phyloP scores from a whole-genome alignment of 2,113 vertebrate genomes.

The Mionectes macconnelli region DNA sequence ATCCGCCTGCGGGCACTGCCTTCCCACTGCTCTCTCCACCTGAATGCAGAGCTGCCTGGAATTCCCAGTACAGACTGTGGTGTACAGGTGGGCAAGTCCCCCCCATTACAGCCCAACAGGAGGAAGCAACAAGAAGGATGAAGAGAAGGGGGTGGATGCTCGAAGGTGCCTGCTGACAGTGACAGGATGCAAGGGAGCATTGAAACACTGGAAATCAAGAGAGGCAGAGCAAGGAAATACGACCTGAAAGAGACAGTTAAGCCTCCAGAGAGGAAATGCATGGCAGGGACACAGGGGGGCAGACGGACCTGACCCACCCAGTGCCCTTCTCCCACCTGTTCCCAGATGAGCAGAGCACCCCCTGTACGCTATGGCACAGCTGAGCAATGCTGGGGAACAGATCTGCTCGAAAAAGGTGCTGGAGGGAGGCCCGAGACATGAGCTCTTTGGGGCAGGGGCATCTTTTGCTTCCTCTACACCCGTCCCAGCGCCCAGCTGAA shows the following conservation, averaged over 20 bases:
- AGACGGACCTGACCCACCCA: not conserved
- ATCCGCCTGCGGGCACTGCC: not conserved
- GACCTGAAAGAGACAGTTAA: not conserved
- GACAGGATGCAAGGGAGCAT: not conserved
- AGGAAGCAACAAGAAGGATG: not conserved
- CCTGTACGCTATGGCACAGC: not conserved
- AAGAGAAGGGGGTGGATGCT: not conserved
- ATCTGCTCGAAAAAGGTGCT: not conserved
- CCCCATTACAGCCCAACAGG: not conserved
- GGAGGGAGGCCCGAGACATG: not conserved
- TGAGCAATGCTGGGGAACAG: not conserved
- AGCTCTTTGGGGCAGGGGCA: not conserved
- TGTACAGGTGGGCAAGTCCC: fast-evolving
- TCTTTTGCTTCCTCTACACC: not conserved
- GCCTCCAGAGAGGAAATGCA: not conserved
- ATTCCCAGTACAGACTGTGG: not conserved
- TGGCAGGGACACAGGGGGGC: not conserved
- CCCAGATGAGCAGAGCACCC: not conserved
- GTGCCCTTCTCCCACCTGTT: not conserved
- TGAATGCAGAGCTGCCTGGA: fast-evolving
- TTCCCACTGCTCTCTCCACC: not conserved
- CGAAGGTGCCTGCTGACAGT: not conserved
- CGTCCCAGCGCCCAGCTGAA: not conserved
- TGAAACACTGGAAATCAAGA: not conserved
- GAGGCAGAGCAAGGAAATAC: not conserved